phyloP scores from a whole-genome alignment of 2,888 invertebrate genomes.

The Clostera curtula region DNA sequence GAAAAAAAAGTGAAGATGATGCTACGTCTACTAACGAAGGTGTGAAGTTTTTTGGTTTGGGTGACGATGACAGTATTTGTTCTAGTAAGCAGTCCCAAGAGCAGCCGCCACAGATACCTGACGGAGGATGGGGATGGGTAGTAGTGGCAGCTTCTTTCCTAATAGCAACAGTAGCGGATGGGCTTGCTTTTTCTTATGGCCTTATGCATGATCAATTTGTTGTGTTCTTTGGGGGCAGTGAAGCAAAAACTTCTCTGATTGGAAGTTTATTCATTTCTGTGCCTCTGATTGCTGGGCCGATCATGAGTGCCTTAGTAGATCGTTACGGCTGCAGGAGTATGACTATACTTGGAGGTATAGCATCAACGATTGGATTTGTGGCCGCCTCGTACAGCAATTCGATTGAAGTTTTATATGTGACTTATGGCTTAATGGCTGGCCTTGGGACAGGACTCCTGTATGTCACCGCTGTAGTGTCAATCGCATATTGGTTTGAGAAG shows the following conservation, averaged over 20 bases:
- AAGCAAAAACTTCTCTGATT: constrained; percentile 90
- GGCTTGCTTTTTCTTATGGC: constrained; percentile 94
- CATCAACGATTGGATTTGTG: constrained; percentile 84
- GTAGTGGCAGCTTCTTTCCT: constrained; percentile 90
- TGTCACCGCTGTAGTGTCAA: constrained; percentile 92
- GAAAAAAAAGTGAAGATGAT: constrained; percentile 51
- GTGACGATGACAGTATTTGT: constrained; percentile 66
- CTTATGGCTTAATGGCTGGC: constrained; percentile 89
- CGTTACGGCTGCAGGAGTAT: constrained; percentile 87
- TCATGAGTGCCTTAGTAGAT: constrained; percentile 89
- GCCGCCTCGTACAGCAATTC: constrained; percentile 82
- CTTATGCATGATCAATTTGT: constrained; percentile 88
- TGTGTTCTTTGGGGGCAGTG: constrained; percentile 83
- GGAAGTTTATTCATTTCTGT: constrained; percentile 93
- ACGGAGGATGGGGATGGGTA: constrained; percentile 95
- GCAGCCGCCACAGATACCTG: constrained; percentile 79
- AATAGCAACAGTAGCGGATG: constrained; percentile 93
- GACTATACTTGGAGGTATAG: constrained; percentile 83
- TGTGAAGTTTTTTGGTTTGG: constrained; percentile 70
- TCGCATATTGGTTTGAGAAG: constrained; percentile 95
- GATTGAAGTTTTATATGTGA: constrained; percentile 84
- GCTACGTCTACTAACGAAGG: constrained; percentile 61
- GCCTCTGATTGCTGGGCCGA: constrained; percentile 88
- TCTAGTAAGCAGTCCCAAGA: constrained; percentile 47
- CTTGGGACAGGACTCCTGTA: constrained; percentile 89